A percentile compares a stretch with the other conserved stretches of the same genome.
phyloP scores from a whole-genome alignment of 2,888 invertebrate genomes.

The Phyllotreta cruciferae region DNA sequence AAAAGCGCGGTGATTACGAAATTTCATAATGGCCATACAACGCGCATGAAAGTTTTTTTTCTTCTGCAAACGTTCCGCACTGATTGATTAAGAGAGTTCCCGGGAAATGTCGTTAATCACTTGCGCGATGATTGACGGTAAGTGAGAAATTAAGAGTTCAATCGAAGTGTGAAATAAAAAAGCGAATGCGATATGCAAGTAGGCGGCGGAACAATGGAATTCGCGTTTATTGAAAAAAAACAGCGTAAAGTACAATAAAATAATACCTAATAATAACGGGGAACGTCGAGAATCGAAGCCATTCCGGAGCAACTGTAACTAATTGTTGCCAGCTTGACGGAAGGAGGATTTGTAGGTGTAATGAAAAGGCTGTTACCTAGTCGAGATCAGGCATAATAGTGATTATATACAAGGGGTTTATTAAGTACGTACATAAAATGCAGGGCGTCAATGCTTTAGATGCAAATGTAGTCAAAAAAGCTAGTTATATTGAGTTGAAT shows the following conservation, averaged over 20 bases:
- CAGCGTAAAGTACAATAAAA: not conserved
- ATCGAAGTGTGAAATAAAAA: slow-evolving; percentile 33
- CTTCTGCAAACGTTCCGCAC: slow-evolving; percentile 29
- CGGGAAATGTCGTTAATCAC: slow-evolving; percentile 36
- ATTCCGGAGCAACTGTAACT: no score
- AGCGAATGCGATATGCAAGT: slow-evolving; percentile 20
- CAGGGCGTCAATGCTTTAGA: no score
- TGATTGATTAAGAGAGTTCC: slow-evolving; percentile 36
- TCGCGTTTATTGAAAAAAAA: slow-evolving; percentile 3
- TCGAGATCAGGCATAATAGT: no score
- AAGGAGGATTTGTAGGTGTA: no score
- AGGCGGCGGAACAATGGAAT: slow-evolving; percentile 10
- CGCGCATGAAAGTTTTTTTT: slow-evolving; percentile 35
- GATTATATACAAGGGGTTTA: no score
- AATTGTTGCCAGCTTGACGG: no score
- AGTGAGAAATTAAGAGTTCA: slow-evolving; percentile 25
- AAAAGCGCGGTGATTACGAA: slow-evolving; percentile 30
- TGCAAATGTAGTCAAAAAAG: no score
- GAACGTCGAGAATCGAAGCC: no score
- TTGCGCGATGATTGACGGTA: slow-evolving; percentile 15
- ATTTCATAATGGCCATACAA: slow-evolving; percentile 20
- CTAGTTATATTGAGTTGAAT: no score
- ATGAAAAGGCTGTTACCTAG: no score
- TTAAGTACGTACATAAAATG: no score
- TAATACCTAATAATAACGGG: no score